Evolutionary conservation across 2,888 invertebrate genomes (phyloP), one percentile per base, ranked within the genome.

Genomic region (Hipparchia sbordonii): DNA sequence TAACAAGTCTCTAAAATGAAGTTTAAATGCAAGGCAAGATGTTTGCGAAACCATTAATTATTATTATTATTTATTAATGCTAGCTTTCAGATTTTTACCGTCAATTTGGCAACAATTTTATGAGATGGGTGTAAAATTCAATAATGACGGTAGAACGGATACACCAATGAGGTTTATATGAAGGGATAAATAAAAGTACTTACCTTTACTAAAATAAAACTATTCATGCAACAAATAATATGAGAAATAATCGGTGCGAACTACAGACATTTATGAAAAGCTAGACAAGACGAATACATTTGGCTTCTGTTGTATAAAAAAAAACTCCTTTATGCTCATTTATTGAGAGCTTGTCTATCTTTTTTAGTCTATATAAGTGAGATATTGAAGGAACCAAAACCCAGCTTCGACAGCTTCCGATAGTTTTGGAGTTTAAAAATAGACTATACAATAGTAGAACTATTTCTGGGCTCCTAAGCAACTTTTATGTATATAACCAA

Each of bases 161-260:
- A 12, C 10, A 60, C 6, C 9, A 5, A 13, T 7, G 6, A 13
- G 23, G 23, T 13, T 5, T 12, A 5, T 13, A 46, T 62, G n/a
- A 46, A 46, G 10, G 60, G 45, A 45, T 60, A 45, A 48, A 62
- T 6, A 6, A 23, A 63, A 23, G 13, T 2, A 63, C 63, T 63
- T 63, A 63, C 63, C 63, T 9, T 63, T 23, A 1, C 48, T 23
- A 51, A 33, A 39, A 60, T 39, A 39, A 51, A 10, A 23, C 10
- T 23, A 63, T 63, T 9, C 48, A 63, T 63, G 63, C 63, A 63
- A 63, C 23, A 6, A 51, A 23, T 63, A 63, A 23, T 23, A 23
- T 48, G 13, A 51, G 9, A 63, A 63, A 23, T 13, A 10, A 23
- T 10, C 23, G 10, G 23, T 63, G 63, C 48, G 13, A 63, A 2